A percentile compares a stretch with the other conserved stretches of the same genome.
Evolutionary conservation across 2,888 invertebrate species (phyloP).

Genomic region (Drosophila quasianomalipes): DNA sequence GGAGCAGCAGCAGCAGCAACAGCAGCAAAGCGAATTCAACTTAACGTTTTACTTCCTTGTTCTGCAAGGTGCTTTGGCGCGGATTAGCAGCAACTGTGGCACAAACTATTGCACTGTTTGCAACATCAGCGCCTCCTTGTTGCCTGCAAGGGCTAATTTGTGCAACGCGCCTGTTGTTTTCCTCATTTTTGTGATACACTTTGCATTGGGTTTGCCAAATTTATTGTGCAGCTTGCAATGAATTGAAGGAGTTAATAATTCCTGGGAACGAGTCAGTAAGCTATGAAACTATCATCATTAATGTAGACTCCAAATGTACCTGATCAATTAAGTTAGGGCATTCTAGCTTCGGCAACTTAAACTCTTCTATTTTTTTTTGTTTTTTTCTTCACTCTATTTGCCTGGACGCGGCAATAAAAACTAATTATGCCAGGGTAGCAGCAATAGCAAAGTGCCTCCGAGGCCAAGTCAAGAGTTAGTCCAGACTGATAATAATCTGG

Average conservation of each 20-base stretch:
- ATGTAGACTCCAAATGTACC: background rate
- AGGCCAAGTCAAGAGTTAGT: background rate
- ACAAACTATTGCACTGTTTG: conserved; percentile 37
- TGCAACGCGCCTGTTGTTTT: conserved; percentile 52
- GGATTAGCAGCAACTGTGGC: conserved; percentile 65
- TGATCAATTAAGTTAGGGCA: conserved; percentile 7
- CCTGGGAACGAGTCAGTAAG: background rate
- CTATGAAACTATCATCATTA: background rate
- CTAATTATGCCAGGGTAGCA: conserved; percentile 64
- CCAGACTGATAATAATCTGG: conserved; percentile 71
- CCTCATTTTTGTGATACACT: conserved; percentile 14
- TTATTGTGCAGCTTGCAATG: background rate
- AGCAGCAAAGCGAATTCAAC: conserved; percentile 37
- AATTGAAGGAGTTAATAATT: background rate
- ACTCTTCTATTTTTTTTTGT: background rate
- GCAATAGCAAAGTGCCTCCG: conserved; percentile 22
- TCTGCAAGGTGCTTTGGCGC: conserved; percentile 65
- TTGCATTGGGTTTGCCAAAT: background rate
- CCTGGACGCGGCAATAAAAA: conserved; percentile 70
- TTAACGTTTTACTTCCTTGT: conserved; percentile 78
- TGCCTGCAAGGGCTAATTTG: conserved; percentile 82
- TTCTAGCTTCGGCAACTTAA: background rate
- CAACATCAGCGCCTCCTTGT: conserved; percentile 51
- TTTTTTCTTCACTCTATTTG: conserved; percentile 55
- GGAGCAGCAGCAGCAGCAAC: conserved; percentile 28